A percentile compares a stretch with the other conserved stretches of the same genome.
Evolutionary conservation across 2,888 invertebrate genomes (phyloP).

Genomic region (Dynastes maya): DNA sequence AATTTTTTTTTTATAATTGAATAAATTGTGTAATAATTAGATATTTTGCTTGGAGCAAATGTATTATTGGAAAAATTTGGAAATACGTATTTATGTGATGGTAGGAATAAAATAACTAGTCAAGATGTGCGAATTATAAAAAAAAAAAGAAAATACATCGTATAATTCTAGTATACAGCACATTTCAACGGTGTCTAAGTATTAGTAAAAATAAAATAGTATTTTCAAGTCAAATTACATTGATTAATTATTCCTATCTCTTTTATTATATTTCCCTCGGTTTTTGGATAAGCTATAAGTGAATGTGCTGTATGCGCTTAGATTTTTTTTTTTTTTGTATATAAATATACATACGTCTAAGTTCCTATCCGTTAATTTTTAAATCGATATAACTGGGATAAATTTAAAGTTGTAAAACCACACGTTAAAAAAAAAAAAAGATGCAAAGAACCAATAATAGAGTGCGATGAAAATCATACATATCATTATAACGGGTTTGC

Average conservation of each 20-base stretch:
- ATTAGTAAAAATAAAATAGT: too few species aligned
- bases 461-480: slow-evolving; percentile 36
- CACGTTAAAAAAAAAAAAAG: too few species aligned
- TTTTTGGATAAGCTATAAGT: too few species aligned
- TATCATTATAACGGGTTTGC: slow-evolving; percentile 47
- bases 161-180: slow-evolving; percentile 8
- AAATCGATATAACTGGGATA: background rate
- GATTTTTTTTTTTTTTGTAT: background rate
- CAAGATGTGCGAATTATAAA: background rate
- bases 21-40: too few species aligned
- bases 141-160: too few species aligned
- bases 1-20: too few species aligned
- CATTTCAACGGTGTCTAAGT: background rate
- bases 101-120: slow-evolving; percentile 5
- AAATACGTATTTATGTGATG: too few species aligned
- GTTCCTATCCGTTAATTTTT: slow-evolving; percentile 40
- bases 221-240: too few species aligned
- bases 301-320: slow-evolving; percentile 21
- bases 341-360: slow-evolving; percentile 19
- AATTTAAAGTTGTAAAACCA: slow-evolving; percentile 21
- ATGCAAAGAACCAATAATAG: background rate
- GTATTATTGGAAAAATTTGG: too few species aligned
- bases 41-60: too few species aligned
- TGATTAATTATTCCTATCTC: too few species aligned
- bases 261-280: too few species aligned